Percentiles rank a stretch among this genome's conserved stretches.
These are phyloP conservation scores for Lepidothrix coronata DNA, from an alignment of 2,113 vertebrate species.

Conservation along the genomic window DNA sequence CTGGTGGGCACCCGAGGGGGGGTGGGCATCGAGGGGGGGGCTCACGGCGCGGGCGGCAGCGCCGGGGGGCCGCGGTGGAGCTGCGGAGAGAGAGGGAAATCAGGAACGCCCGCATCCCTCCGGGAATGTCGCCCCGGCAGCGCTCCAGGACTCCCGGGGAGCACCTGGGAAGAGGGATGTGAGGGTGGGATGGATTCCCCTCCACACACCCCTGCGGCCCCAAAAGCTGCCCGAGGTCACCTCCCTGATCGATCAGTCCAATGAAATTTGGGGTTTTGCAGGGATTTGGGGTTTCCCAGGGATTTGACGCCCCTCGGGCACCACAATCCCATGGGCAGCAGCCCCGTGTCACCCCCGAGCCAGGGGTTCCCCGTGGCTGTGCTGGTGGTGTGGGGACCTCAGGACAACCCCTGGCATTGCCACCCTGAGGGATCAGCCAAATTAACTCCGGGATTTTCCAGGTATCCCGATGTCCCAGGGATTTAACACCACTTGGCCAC, in stretches of 20 bases:
- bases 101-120: rapidly evolving
- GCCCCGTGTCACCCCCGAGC: too few species aligned
- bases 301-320: too few species aligned
- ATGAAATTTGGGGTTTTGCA: background rate
- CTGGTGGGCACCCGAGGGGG: background rate
- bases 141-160: rapidly evolving
- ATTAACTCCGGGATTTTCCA: background rate
- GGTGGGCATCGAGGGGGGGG: background rate
- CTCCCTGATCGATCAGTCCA: background rate
- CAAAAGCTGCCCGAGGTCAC: background rate
- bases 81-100: background rate
- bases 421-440: too few species aligned
- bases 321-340: too few species aligned
- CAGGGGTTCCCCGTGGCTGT: too few species aligned
- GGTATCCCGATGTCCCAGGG: background rate
- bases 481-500: background rate
- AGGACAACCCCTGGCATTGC: too few species aligned
- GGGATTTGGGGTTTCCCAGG: too few species aligned
- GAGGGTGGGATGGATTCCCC: background rate
- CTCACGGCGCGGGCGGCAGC: background rate
- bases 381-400: too few species aligned
- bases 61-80: background rate
- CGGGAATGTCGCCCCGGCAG: background rate
- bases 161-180: rapidly evolving
- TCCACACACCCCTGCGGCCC: background rate